phyloP scores from a whole-genome alignment of 92 coral and sea anemone genomes.

The Parazoanthus swiftii region DNA sequence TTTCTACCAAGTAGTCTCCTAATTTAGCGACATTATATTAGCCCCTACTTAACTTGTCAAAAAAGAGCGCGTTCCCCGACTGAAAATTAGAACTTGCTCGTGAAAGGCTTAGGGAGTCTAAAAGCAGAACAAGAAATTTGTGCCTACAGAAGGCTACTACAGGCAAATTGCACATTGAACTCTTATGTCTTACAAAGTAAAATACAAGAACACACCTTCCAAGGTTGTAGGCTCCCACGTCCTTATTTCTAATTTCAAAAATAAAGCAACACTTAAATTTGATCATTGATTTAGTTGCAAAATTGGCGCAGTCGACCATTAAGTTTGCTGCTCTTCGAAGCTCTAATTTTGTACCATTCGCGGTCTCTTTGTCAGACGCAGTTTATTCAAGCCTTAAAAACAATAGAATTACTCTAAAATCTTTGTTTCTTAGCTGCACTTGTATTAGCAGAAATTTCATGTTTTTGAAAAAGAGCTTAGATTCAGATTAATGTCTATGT shows the following conservation, averaged over 20 bases:
- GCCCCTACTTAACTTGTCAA: conserved; percentile 37
- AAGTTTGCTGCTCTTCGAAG: neutral
- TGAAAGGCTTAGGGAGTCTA: conserved; percentile 7
- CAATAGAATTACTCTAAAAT: conserved; percentile 36
- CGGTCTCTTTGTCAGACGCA: conserved; percentile 28
- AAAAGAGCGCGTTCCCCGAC: conserved; percentile 1
- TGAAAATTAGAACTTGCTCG: conserved; percentile 7
- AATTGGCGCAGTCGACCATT: conserved; percentile 24
- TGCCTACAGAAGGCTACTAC: neutral
- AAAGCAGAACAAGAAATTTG: neutral
- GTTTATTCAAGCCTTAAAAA: conserved; percentile 31
- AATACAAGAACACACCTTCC: neutral
- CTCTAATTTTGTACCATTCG: neutral
- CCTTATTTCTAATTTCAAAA: neutral
- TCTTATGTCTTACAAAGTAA: neutral
- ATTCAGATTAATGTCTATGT: neutral
- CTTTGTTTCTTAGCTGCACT: conserved; percentile 12
- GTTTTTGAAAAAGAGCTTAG: neutral
- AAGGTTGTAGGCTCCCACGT: neutral
- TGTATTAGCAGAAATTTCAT: neutral
- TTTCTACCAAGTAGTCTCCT: conserved; percentile 42
- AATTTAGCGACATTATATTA: conserved; percentile 19
- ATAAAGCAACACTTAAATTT: neutral
- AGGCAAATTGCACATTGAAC: neutral
- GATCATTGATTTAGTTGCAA: conserved; percentile 1